Conservation (phyloP, 2,113 vertebrate genomes). For the Entomyzon cyanotis region DNA sequence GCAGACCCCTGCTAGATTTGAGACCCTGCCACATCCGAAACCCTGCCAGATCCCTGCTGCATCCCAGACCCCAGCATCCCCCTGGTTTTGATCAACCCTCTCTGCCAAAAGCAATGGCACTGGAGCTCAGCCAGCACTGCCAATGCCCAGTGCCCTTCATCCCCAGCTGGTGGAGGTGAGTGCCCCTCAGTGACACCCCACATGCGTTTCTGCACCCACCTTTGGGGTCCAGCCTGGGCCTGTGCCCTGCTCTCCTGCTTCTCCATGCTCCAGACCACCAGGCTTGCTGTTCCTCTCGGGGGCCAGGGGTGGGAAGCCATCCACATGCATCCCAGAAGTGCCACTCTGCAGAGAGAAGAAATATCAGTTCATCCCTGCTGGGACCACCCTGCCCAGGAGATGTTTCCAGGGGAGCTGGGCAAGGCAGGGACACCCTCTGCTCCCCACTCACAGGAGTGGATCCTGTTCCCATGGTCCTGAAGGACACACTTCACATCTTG, state of each 20-base stretch:
- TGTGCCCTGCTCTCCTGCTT: background rate
- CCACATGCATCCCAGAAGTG: fast-evolving
- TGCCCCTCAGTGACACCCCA: fast-evolving
- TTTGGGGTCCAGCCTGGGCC: background rate
- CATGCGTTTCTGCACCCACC: background rate
- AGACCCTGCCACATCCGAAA: background rate
- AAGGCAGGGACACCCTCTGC: background rate
- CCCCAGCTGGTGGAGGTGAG: fast-evolving
- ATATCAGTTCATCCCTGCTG: background rate
- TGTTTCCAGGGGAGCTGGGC: background rate
- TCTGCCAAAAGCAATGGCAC: background rate
- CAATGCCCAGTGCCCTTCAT: background rate
- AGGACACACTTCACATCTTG: background rate
- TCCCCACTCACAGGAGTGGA: background rate
- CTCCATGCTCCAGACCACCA: background rate
- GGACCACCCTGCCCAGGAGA: background rate
- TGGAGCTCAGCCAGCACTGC: background rate
- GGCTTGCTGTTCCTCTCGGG: background rate
- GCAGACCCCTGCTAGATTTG: background rate
- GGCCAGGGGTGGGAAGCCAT: background rate
- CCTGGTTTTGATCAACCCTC: background rate
- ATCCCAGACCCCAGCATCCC: fast-evolving
- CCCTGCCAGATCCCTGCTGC: background rate
- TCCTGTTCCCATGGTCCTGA: background rate
- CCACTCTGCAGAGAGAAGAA: slow-evolving; percentile 48